phyloP scores from a whole-genome alignment of 2,797 vertebrate species.

The Gobionotothen gibberifrons region DNA sequence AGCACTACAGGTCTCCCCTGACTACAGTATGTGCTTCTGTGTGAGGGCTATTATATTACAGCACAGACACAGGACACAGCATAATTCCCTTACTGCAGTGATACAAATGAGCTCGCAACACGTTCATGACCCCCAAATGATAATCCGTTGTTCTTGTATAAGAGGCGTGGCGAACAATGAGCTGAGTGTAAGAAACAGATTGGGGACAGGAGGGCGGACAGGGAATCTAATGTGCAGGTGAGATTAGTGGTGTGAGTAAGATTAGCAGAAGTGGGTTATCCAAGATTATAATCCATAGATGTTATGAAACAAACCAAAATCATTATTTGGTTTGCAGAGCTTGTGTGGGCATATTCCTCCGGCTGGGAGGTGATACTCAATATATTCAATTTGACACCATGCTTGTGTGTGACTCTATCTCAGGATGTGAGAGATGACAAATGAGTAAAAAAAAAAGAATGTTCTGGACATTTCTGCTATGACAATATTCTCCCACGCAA shows the following conservation, averaged over 20 bases:
- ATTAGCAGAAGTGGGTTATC: conserved; percentile 49
- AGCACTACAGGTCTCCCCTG: conserved; percentile 37
- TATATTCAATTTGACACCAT: conserved; percentile 35
- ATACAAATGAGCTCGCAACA: conserved; percentile 57
- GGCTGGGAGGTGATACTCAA: conserved; percentile 4
- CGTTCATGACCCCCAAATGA: conserved; percentile 53
- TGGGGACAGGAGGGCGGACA: conserved; percentile 32
- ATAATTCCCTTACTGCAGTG: conserved; percentile 44
- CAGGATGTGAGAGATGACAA: conserved; percentile 23
- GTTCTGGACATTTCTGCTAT: neutral
- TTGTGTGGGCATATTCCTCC: conserved; percentile 4
- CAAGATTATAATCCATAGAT: conserved; percentile 44
- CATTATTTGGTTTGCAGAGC: conserved; percentile 2
- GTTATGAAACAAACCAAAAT: conserved; percentile 42
- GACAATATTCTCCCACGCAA: neutral
- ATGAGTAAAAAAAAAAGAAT: conserved; percentile 6
- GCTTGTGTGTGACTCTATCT: conserved; percentile 9
- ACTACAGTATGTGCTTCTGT: conserved; percentile 37
- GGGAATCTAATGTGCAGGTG: conserved; percentile 51
- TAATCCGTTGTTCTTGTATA: conserved; percentile 59
- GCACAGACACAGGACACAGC: conserved; percentile 49
- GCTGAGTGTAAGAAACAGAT: conserved; percentile 49
- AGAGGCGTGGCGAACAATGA: conserved; percentile 56
- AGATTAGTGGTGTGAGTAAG: conserved; percentile 64
- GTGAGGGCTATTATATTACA: conserved; percentile 48